Base-by-base conservation (phyloP, 2,888 invertebrate genomes). In the Tenthredo amoena region DNA sequence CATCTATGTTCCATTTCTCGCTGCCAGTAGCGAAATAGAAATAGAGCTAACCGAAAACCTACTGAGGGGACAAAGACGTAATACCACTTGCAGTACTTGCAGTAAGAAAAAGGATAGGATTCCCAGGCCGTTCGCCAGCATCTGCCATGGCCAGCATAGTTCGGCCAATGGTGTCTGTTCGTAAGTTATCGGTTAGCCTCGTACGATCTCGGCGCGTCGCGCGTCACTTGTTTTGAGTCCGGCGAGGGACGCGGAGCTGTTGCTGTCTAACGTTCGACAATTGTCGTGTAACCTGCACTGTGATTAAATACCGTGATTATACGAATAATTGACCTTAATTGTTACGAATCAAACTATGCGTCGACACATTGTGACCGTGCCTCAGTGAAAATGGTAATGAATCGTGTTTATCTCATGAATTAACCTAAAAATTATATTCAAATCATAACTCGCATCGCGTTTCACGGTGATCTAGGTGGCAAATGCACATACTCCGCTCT, bases 141-240 rank as follows among this genome's bases (percentile, higher is more conserved):
- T 26, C 26, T 26, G 26, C 26, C 26, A 26, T 26, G 2, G 62
- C 71, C 40, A 40, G 21, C 74, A 74, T 43, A 4, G 74, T 40
- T 26, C 10, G 12, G 68, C 68, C 31, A 10, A n/a, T 21, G 21
- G 3, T 50, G 21, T 47, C 6, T 74, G 26, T 65, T 84, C 84
- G 84, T 40, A 43, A 26, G 34, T 31, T 15, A 9, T 86, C 86
- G 87, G 65, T 12, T 26, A 62, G 7, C 9, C 43, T 86, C 87
- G 87, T 55, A 43, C 21, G 12, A 15, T 71, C 71, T 87, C 86
- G 86, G 79, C 47, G 65, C 58, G 55, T 50, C n/a, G 72, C 12
- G 15, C 18, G 50, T 68, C 82, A 83, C 68, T 85, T 85, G 85
- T 85, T 85, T 85, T 82, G 82, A 71, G 85, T 81, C 82, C 81